phyloP scores from a whole-genome alignment of 2,888 invertebrate genomes.

The Colletes collaris region DNA sequence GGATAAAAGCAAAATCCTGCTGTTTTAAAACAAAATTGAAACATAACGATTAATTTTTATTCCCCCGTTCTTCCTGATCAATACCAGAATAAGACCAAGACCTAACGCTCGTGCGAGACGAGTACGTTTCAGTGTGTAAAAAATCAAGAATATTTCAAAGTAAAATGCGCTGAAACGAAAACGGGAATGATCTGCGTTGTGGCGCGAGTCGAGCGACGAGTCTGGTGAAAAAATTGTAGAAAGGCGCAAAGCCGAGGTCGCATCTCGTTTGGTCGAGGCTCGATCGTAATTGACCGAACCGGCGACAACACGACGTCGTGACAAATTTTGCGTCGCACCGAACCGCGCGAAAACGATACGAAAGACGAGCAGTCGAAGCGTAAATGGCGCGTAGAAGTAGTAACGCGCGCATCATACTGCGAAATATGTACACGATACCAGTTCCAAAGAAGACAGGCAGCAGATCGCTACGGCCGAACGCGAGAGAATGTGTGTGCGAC shows the following conservation, averaged over 20 bases:
- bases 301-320: neutral
- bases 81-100: no score
- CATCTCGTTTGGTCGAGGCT: conserved; percentile 9
- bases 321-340: no score
- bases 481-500: conserved; percentile 18
- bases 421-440: conserved; percentile 21
- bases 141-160: no score
- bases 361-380: neutral
- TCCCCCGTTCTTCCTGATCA: no score
- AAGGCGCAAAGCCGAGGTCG: conserved; percentile 11
- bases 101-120: no score
- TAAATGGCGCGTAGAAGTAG: conserved; percentile 20
- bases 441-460: conserved; percentile 15
- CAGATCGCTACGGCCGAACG: conserved; percentile 10
- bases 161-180: no score
- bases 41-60: neutral
- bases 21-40: neutral
- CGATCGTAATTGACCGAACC: conserved; percentile 3
- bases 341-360: neutral
- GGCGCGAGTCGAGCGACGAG: neutral
- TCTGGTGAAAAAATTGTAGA: neutral
- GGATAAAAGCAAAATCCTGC: neutral
- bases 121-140: no score
- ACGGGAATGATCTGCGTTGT: no score
- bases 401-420: conserved; percentile 2